Evolutionary conservation across 2,888 invertebrate species (phyloP).

Genomic region (Sinopyrophorus schimmeli): DNA sequence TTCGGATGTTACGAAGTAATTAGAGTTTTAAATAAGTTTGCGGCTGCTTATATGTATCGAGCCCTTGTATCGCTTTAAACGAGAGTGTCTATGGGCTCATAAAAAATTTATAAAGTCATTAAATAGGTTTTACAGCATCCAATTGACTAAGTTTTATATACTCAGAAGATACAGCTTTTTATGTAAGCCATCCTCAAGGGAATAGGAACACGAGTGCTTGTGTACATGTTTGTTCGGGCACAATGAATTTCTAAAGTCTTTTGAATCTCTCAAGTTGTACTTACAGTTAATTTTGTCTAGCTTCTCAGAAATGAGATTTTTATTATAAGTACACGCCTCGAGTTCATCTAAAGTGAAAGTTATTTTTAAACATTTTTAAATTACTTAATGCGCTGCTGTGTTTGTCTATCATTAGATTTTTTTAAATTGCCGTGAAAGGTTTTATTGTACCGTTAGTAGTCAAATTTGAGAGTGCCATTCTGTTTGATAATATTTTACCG

Average conservation of each 20-base stretch:
- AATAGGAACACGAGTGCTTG: constrained; percentile 19
- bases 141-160: constrained; percentile 33
- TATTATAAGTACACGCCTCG: constrained; percentile 1
- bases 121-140: constrained; percentile 33
- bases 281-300: constrained; percentile 20
- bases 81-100: constrained; percentile 31
- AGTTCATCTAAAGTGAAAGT: not conserved
- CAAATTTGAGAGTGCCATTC: too few species aligned
- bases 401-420: too few species aligned
- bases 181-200: constrained; percentile 27
- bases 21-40: too few species aligned
- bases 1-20: too few species aligned
- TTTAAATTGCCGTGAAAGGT: too few species aligned
- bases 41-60: constrained; percentile 21
- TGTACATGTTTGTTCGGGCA: constrained; percentile 19
- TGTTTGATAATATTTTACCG: too few species aligned
- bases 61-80: constrained; percentile 25
- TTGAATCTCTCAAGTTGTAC: constrained; percentile 16
- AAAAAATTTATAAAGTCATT: constrained; percentile 35
- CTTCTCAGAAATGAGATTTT: constrained; percentile 4
- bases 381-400: constrained; percentile 1
- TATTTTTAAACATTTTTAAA: not conserved
- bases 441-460: too few species aligned
- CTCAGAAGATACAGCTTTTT: constrained; percentile 28
- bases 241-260: constrained; percentile 24